Percentiles rank a stretch among this genome's conserved stretches.
phyloP scores from a whole-genome alignment of 92 coral and sea anemone species.

The Actinostola sp. region DNA sequence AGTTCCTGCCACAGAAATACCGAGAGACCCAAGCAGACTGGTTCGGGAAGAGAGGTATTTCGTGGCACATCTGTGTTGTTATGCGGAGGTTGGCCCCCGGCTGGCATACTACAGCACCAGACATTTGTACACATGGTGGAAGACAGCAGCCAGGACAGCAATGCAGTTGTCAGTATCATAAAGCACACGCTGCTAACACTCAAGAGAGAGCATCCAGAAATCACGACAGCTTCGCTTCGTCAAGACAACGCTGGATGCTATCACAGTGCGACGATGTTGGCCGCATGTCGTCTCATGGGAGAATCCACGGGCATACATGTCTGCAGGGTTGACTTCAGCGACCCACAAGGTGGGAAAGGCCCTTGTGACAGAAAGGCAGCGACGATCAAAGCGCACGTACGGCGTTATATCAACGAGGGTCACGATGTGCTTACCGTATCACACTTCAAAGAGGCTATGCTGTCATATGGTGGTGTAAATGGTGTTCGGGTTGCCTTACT shows the following conservation, averaged over 20 bases:
- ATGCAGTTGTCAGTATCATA: conserved; percentile 35
- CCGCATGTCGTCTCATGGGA: conserved; percentile 37
- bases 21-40: conserved; percentile 31
- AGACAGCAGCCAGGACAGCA: conserved; percentile 43
- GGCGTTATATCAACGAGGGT: conserved; percentile 50
- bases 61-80: conserved; percentile 48
- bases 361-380: conserved; percentile 60
- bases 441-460: conserved; percentile 51
- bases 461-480: conserved; percentile 49
- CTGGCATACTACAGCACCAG: conserved; percentile 39
- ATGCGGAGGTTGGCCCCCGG: conserved; percentile 7
- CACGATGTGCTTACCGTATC: conserved; percentile 50
- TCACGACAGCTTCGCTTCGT: conserved; percentile 40
- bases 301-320: conserved; percentile 26
- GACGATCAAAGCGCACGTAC: conserved; percentile 50
- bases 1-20: background rate
- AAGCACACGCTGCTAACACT: conserved; percentile 38
- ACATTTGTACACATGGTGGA: conserved; percentile 45
- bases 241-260: conserved; percentile 72
- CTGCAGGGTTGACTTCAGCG: conserved; percentile 26
- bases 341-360: conserved; percentile 53
- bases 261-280: conserved; percentile 29
- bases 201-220: conserved; percentile 48
- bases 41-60: conserved; percentile 48
- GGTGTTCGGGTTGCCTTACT: conserved; percentile 55